These are phyloP conservation scores for Leucopsar rothschildi DNA, from an alignment of 2,113 vertebrate genomes.

Conservation along the genomic window DNA sequence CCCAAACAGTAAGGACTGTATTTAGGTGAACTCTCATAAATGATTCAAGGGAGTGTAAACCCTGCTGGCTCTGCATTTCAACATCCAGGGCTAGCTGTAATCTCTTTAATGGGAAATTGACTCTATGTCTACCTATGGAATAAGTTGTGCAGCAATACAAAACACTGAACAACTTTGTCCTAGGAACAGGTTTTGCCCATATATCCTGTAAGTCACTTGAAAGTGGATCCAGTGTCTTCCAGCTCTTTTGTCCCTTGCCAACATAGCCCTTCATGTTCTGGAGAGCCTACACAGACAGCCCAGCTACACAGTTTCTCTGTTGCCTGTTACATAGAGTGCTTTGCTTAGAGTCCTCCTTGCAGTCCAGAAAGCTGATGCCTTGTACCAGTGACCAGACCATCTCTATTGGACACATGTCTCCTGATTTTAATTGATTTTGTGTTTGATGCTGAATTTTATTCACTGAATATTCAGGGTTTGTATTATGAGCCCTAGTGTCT, in stretches of 20 bases:
- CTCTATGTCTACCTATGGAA: not conserved
- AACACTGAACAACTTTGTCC: not conserved
- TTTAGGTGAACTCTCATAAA: not conserved
- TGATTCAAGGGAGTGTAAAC: not conserved
- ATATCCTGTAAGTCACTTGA: not conserved
- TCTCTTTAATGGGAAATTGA: not conserved
- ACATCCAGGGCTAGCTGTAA: not conserved
- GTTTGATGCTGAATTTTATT: not conserved
- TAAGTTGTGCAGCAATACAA: not conserved
- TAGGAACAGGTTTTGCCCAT: not conserved
- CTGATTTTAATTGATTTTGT: not conserved
- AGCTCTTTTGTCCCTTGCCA: not conserved
- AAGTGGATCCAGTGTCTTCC: not conserved
- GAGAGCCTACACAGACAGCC: not conserved
- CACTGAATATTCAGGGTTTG: not conserved
- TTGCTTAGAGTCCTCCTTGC: not conserved
- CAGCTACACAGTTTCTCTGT: not conserved
- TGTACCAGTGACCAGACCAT: not conserved
- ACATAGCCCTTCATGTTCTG: not conserved
- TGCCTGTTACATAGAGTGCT: not conserved
- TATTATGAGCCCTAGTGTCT: not conserved
- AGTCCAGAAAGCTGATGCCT: not conserved
- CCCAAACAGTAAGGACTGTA: not conserved
- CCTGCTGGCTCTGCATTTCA: not conserved
- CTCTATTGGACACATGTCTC: not conserved